These are phyloP conservation scores for Phania funesta DNA, from an alignment of 2,888 invertebrate genomes.

Conservation along the genomic window DNA sequence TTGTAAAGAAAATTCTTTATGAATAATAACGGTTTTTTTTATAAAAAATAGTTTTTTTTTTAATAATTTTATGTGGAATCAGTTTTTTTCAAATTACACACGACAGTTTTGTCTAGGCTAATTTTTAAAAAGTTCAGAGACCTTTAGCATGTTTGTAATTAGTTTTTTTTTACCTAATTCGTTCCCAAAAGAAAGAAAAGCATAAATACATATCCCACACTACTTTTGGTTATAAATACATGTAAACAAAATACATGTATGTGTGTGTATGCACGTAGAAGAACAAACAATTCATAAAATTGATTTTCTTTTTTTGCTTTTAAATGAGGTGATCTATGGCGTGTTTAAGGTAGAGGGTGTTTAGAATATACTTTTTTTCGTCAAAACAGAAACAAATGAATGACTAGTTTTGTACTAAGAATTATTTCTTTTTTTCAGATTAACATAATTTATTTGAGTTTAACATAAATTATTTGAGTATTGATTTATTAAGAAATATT, in stretches of 20 bases:
- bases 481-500: too few species aligned
- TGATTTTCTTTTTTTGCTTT: slow-evolving; percentile 30
- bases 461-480: too few species aligned
- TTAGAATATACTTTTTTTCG: not conserved
- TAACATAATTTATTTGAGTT: too few species aligned
- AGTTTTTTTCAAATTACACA: not conserved
- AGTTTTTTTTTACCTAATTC: not conserved
- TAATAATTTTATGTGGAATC: too few species aligned
- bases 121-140: slow-evolving; percentile 36
- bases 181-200: slow-evolving; percentile 9
- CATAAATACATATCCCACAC: slow-evolving; percentile 6
- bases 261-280: too few species aligned
- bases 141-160: slow-evolving; percentile 1
- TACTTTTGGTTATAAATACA: slow-evolving; percentile 37
- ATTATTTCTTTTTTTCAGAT: too few species aligned
- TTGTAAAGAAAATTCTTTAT: too few species aligned
- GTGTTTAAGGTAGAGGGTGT: slow-evolving; percentile 49
- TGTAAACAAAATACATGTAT: too few species aligned
- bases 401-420: too few species aligned
- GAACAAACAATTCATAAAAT: slow-evolving; percentile 70
- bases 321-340: slow-evolving; percentile 38
- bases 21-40: too few species aligned
- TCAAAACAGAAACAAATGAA: too few species aligned
- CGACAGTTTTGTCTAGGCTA: slow-evolving; percentile 5
- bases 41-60: too few species aligned